Base-by-base conservation (phyloP, 2,797 vertebrate genomes). In the Sebastolobus altivelis region DNA sequence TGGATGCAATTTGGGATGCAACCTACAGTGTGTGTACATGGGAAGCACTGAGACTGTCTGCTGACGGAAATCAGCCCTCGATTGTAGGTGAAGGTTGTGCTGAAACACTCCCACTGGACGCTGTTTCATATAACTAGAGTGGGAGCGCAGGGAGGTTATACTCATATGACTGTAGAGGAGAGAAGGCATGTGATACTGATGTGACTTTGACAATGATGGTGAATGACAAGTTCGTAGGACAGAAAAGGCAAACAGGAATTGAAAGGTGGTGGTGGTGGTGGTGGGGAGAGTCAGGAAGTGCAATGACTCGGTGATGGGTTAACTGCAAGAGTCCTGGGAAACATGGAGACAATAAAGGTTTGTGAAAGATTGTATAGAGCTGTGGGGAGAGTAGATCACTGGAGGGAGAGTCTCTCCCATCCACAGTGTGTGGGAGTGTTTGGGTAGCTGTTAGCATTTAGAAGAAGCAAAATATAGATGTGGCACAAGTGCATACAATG, bases 131-230 rank as follows among this genome's bases (percentile, higher is more conserved):
- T 35, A 58, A 79, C 25, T 2, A 27, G 65, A 49, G 68, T 4
- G 29, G 52, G 69, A 74, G 65, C 65, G 74, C 54, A n/a, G 70
- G 16, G 43, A 77, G 65, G 77, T 43, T 27, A 20, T 0, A 35
- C 12, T 12, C 55, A 65, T 20, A 11, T 2, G 29, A 52, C 66
- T 16, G 37, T 0, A 62, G 54, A 83, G 72, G 25, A 80, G 49
- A 69, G 33, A 7, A 59, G 52, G 14, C 62, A 38, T 65, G 77
- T 75, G 77, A 70, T 60, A 18, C n/a, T 14, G 35, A 80, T 22
- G 74, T 80, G 82, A 84, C 69, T 77, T 65, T 77, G 83, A 77
- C 78, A 65, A 4, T 65, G 52, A 84, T 69, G 54, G 65, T 56
- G 74, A 80, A 66, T 58, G 75, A 67, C 71, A 71, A 31, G 66